Evolutionary conservation across 2,888 invertebrate species (phyloP).

Genomic region (Gonocerus acuteangulatus): DNA sequence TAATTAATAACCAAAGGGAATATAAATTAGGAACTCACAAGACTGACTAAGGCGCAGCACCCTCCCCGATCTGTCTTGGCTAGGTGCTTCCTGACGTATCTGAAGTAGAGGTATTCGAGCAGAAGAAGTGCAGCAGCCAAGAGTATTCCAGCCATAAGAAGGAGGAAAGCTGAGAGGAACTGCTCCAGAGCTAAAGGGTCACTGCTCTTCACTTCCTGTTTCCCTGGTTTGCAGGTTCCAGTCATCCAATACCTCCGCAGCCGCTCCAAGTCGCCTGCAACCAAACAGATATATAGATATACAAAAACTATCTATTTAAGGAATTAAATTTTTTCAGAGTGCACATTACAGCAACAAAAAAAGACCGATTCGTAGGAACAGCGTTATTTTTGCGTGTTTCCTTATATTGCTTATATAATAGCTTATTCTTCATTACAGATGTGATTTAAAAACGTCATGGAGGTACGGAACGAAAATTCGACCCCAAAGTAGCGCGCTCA

Average conservation of each 20-base stretch:
- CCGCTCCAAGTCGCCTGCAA: conserved; percentile 79
- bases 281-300: background rate
- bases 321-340: too few species aligned
- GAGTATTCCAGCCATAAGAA: conserved; percentile 89
- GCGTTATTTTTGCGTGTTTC: too few species aligned
- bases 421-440: too few species aligned
- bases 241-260: conserved; percentile 95
- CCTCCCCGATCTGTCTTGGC: conserved; percentile 83
- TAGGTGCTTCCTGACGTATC: conserved; percentile 79
- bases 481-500: too few species aligned
- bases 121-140: conserved; percentile 79
- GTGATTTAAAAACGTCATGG: too few species aligned
- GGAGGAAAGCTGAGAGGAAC: conserved; percentile 92
- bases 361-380: too few species aligned
- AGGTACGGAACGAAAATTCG: too few species aligned
- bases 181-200: conserved; percentile 87
- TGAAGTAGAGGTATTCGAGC: conserved; percentile 90
- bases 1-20: too few species aligned
- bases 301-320: background rate
- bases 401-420: too few species aligned
- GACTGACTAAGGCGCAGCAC: conserved; percentile 83
- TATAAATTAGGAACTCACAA: conserved; percentile 65
- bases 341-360: too few species aligned
- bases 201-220: conserved; percentile 82
- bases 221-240: conserved; percentile 87